These are phyloP conservation scores for Dioctria rufipes DNA, from an alignment of 2,888 invertebrate species.

Conservation along the genomic window DNA sequence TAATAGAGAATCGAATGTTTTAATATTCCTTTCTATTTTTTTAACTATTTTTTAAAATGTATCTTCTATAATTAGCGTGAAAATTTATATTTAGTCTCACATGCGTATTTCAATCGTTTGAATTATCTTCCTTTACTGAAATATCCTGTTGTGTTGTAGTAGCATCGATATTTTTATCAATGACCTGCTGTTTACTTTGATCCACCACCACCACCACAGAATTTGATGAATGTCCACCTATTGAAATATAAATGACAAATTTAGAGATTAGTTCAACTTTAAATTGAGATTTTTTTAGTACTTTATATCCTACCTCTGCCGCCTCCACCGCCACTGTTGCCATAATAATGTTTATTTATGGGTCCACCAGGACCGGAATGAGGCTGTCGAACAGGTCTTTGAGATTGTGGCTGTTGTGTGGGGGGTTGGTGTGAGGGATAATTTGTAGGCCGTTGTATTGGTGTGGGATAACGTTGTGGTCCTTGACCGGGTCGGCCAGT, in stretches of 20 bases:
- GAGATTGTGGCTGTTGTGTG: conserved; percentile 64
- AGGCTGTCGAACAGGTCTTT: conserved; percentile 49
- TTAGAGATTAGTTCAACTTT: conserved; percentile 39
- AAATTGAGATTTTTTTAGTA: conserved; percentile 27
- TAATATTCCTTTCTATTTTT: neutral
- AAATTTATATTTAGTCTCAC: conserved; percentile 49
- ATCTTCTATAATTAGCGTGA: conserved; percentile 50
- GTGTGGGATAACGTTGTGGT: conserved; percentile 69
- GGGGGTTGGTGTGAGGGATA: conserved; percentile 67
- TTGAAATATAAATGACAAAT: conserved; percentile 14
- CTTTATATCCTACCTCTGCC: conserved; percentile 44
- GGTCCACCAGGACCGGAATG: conserved; percentile 63
- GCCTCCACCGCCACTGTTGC: conserved; percentile 60
- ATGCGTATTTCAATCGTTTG: conserved; percentile 55
- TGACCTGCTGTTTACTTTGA: conserved; percentile 53
- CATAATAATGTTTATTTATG: conserved; percentile 69
- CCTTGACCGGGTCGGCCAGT: conserved; percentile 61
- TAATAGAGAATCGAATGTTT: conserved; percentile 11
- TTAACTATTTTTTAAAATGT: conserved; percentile 37
- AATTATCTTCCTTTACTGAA: conserved; percentile 55
- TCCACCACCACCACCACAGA: conserved; percentile 17
- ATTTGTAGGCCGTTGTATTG: conserved; percentile 70
- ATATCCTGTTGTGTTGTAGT: conserved; percentile 55
- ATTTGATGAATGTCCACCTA: conserved; percentile 57
- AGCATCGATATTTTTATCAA: conserved; percentile 49